phyloP scores from a whole-genome alignment of 2,888 invertebrate species.

The Yponomeuta evonymella region DNA sequence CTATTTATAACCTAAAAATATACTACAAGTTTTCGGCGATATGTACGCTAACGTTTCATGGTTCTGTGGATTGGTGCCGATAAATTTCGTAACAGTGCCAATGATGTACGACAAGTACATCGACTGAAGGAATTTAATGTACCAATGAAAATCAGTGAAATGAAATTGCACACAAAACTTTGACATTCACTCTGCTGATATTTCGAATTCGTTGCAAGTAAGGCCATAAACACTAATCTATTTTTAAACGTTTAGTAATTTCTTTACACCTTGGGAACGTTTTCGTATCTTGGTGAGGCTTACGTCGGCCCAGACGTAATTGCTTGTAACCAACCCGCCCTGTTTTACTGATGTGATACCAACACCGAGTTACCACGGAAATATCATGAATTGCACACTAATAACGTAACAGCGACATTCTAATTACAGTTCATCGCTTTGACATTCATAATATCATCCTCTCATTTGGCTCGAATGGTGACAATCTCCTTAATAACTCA shows the following conservation, averaged over 20 bases:
- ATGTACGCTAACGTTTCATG: conserved; percentile 73
- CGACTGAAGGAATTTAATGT: conserved; percentile 58
- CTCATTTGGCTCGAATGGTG: conserved; percentile 62
- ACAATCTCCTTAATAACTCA: conserved; percentile 65
- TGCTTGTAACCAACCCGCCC: conserved; percentile 60
- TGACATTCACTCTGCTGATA: conserved; percentile 75
- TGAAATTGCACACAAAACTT: conserved; percentile 75
- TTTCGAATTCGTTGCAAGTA: conserved; percentile 76
- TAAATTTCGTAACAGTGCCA: conserved; percentile 68
- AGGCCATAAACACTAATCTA: conserved; percentile 77
- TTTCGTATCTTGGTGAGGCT: conserved; percentile 70
- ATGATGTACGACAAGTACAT: conserved; percentile 66
- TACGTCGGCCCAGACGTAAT: conserved; percentile 61
- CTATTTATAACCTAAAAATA: conserved; percentile 77
- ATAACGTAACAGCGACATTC: conserved; percentile 73
- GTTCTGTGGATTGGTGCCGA: conserved; percentile 71
- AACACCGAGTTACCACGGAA: conserved; percentile 39
- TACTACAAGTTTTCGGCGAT: conserved; percentile 76
- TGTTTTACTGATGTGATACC: conserved; percentile 51
- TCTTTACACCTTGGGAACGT: conserved; percentile 71
- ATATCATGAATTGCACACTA: conserved; percentile 68
- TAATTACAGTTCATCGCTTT: conserved; percentile 76
- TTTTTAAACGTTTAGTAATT: conserved; percentile 76
- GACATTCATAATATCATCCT: conserved; percentile 68
- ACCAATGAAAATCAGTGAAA: conserved; percentile 70